phyloP scores from a whole-genome alignment of 2,113 vertebrate genomes.

The Amazona vittata region DNA sequence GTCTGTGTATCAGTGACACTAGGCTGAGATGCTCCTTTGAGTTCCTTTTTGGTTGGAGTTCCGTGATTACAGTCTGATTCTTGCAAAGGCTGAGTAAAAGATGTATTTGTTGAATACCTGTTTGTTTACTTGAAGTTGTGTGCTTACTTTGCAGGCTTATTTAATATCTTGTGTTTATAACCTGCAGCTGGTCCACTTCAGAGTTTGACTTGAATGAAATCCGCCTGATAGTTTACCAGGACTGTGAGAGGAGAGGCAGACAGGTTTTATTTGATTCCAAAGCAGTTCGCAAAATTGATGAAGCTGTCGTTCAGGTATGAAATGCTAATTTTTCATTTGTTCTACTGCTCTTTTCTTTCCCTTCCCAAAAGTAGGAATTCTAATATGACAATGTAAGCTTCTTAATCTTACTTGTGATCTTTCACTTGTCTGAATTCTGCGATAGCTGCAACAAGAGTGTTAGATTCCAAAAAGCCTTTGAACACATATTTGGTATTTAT shows the following conservation, averaged over 20 bases:
- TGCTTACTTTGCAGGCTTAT: neutral
- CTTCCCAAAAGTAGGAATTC: neutral
- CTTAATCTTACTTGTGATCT: neutral
- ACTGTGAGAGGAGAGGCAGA: conserved; percentile 87
- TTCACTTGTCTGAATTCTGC: neutral
- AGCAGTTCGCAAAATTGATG: conserved; percentile 81
- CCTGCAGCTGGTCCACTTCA: conserved; percentile 81
- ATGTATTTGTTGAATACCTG: neutral
- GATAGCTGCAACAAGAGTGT: neutral
- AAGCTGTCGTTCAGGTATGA: conserved; percentile 76
- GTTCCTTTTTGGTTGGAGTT: neutral
- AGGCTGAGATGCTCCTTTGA: neutral
- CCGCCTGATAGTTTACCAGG: conserved; percentile 88
- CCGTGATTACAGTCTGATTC: neutral
- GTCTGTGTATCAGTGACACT: neutral
- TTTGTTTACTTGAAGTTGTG: neutral
- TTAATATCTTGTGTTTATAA: conserved; percentile 13
- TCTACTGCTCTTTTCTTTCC: neutral
- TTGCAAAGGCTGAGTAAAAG: neutral
- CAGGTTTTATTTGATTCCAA: conserved; percentile 90
- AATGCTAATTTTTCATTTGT: neutral
- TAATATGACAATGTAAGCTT: neutral
- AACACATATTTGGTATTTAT: neutral
- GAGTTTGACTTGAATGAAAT: conserved; percentile 87
- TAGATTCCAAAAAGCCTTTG: neutral